Base-by-base conservation (phyloP, 53 echinoderm and acorn worm genomes). In the Hippasteria phrygiana region DNA sequence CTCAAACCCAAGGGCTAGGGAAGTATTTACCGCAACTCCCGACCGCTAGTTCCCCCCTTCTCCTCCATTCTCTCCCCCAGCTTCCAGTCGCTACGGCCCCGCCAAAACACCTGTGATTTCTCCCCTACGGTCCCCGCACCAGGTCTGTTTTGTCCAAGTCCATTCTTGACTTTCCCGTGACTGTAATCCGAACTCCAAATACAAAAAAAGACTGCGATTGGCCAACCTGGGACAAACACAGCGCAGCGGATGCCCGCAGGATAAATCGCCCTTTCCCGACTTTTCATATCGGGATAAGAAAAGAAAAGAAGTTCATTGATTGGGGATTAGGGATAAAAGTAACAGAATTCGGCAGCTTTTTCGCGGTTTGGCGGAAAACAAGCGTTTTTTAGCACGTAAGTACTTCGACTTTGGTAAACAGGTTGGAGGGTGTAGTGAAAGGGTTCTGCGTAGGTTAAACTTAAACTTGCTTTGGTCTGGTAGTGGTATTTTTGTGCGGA, bases 301-400 rank as follows among this genome's bases (percentile, higher is more conserved):
- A 39, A 39, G 17, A 35, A 4, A 41, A 29, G 40, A 62, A 38
- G 35, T 35, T 41, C 73, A 62, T 59, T 62, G 43, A 62, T 39
- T 36, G 11, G 26, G 80, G 40, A 62, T 62, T 62, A 42, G 41
- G 54, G 8, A 73, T 43, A 73, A 73, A 73, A 73, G 73, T 73
- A 73, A 73, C 80, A 80, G 80, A 80, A 80, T 80, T 80, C 80
- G 80, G 80, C 42, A 80, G 80, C 62, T 80, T 80, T 80, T 62
- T 80, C 14, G 80, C 45, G 80, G 63, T 80, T 80, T 80, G 22
- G 73, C 9, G 43, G 41, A 73, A 73, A 73, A 73, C 73, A 73
- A 73, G n/a, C 43, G 40, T 73, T 11, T 43, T 41, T 73, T 18
- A 20, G 69, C 34, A 36, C 18, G 14, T 13, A 17, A 7, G 14